Conservation (phyloP, 1,140 invertebrate genomes). For the Ips typographus region DNA sequence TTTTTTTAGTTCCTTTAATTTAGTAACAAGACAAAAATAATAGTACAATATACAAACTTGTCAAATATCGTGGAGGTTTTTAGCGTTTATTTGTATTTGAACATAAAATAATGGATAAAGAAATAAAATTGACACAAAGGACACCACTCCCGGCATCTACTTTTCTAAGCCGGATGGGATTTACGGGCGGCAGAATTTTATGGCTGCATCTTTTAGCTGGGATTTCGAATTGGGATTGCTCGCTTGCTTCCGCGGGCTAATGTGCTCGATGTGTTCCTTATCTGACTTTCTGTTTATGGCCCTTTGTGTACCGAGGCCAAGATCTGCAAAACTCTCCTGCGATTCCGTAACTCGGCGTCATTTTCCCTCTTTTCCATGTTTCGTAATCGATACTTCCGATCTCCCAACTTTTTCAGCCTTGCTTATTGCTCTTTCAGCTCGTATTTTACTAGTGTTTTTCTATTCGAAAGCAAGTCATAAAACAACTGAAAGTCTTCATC, state of each 20-base stretch:
- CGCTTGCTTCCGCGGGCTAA: constrained; percentile 35
- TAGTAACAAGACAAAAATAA: too few relatives aligned
- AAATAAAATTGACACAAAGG: neutral
- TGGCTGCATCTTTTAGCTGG: constrained; percentile 33
- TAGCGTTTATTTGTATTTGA: too few relatives aligned
- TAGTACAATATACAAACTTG: too few relatives aligned
- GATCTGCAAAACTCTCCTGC: constrained; percentile 7
- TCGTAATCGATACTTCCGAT: too few relatives aligned
- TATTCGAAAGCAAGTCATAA: neutral
- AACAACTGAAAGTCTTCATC: neutral
- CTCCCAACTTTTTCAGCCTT: too few relatives aligned
- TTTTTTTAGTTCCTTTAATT: too few relatives aligned
- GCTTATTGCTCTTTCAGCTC: constrained; percentile 1
- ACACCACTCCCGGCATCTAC: constrained; percentile 10
- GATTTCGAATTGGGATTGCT: constrained; percentile 33
- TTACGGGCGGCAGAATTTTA: constrained; percentile 31
- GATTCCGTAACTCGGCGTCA: constrained; percentile 23
- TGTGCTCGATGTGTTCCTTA: constrained; percentile 34
- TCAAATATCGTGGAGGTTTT: too few relatives aligned
- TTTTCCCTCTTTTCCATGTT: neutral
- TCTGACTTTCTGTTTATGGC: constrained; percentile 31
- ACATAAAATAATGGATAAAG: too few relatives aligned
- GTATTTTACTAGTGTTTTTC: neutral
- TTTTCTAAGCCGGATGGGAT: constrained; percentile 31
- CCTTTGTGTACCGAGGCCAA: constrained; percentile 26